Percentiles rank a stretch among this genome's conserved stretches.
Evolutionary conservation across 1,140 invertebrate genomes (phyloP).

Genomic region (Tetragnatha versicolor): DNA sequence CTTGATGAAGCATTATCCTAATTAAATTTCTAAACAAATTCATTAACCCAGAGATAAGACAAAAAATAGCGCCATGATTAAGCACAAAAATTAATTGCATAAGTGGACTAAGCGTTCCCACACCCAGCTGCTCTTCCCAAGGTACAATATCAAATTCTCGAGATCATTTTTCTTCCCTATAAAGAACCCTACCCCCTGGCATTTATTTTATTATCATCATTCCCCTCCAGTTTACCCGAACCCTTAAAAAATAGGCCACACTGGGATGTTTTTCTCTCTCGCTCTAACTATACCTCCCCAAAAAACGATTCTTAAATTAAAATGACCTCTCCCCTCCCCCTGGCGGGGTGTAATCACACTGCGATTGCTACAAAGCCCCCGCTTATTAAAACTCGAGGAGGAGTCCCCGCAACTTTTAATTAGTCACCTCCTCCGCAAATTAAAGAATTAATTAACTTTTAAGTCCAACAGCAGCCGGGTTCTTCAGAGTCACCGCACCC

Average conservation of each 20-base stretch:
- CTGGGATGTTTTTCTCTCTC: neutral
- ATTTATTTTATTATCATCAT: too few species aligned
- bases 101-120: too few species aligned
- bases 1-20: too few species aligned
- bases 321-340: constrained; percentile 12
- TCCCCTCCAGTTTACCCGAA: neutral
- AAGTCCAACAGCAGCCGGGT: constrained; percentile 25
- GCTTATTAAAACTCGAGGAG: constrained; percentile 33
- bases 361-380: constrained; percentile 5
- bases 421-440: constrained; percentile 30
- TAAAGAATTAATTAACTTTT: constrained; percentile 54
- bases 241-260: neutral
- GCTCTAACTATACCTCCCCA: neutral
- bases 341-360: neutral
- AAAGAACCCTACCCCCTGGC: too few species aligned
- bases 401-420: constrained; percentile 35
- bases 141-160: too few species aligned
- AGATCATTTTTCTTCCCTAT: too few species aligned
- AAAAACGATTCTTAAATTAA: constrained; percentile 23
- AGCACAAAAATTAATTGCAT: too few species aligned
- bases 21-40: too few species aligned
- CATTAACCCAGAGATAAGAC: too few species aligned
- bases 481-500: too few species aligned
- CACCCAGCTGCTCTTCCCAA: too few species aligned
- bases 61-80: too few species aligned